Percentiles rank a stretch among this genome's conserved stretches.
These are phyloP conservation scores for Pipistrellus nathusii DNA, from an alignment of 2,797 vertebrate genomes.

Conservation along the genomic window DNA sequence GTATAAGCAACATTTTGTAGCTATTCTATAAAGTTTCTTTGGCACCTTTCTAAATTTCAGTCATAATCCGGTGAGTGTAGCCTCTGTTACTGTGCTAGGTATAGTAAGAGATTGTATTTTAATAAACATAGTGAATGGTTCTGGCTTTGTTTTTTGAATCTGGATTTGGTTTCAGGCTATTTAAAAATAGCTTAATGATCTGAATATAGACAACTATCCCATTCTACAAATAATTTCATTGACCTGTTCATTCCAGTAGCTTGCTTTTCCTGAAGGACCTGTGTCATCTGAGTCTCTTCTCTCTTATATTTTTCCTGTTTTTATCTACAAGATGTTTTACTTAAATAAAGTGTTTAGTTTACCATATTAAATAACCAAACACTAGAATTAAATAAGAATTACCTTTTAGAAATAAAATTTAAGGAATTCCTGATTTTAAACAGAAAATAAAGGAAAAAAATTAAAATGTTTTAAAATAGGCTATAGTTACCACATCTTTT, in stretches of 20 bases:
- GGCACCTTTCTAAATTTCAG: conserved; percentile 52
- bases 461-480: background rate
- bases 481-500: conserved; percentile 44
- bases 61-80: conserved; percentile 49
- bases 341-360: conserved; percentile 52
- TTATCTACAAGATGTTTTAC: conserved; percentile 40
- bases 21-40: conserved; percentile 57
- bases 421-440: conserved; percentile 52
- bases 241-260: background rate
- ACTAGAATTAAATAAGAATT: conserved; percentile 56
- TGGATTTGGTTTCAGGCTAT: conserved; percentile 67
- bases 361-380: background rate
- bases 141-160: conserved; percentile 57
- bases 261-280: conserved; percentile 51
- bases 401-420: conserved; percentile 48
- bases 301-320: conserved; percentile 39
- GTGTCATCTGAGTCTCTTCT: conserved; percentile 7
- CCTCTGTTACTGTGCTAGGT: background rate
- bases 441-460: conserved; percentile 19
- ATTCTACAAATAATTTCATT: conserved; percentile 57
- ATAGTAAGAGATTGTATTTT: conserved; percentile 64
- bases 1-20: conserved; percentile 40
- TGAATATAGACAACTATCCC: conserved; percentile 40
- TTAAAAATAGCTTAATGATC: conserved; percentile 70
- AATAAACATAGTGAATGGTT: conserved; percentile 48